Percentiles rank a stretch among this genome's conserved stretches.
Conservation (phyloP, 2,888 invertebrate species). For the Blomia tropicalis region DNA sequence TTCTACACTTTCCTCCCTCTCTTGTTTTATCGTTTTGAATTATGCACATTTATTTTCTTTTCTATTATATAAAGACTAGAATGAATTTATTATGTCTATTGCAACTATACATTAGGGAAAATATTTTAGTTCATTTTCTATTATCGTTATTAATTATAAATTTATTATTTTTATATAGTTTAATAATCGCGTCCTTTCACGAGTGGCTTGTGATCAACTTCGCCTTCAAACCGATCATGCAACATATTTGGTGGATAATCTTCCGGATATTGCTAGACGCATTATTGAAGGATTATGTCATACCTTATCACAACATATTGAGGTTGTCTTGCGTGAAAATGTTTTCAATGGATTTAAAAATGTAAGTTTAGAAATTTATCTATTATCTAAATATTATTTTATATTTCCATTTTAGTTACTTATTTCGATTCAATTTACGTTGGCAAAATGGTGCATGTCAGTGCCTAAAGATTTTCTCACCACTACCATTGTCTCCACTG, state of each 20-base stretch:
- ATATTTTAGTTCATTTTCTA: constrained; percentile 2
- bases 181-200: constrained; percentile 60
- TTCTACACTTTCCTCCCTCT: background rate
- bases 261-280: constrained; percentile 54
- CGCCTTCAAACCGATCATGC: constrained; percentile 62
- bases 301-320: constrained; percentile 19
- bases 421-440: constrained; percentile 64
- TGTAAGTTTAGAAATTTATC: constrained; percentile 7
- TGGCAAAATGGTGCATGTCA: constrained; percentile 85
- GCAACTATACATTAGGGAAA: too few relatives aligned
- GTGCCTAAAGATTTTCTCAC: constrained; percentile 41
- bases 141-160: background rate
- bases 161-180: constrained; percentile 36
- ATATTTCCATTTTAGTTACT: constrained; percentile 36
- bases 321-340: constrained; percentile 15
- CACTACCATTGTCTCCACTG: background rate
- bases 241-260: constrained; percentile 49
- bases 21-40: background rate
- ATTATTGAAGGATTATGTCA: constrained; percentile 40
- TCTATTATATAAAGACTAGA: too few relatives aligned
- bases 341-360: constrained; percentile 23
- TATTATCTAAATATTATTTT: background rate
- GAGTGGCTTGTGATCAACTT: constrained; percentile 65
- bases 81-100: too few relatives aligned
- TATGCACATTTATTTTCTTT: too few relatives aligned